Evolutionary conservation across 2,113 vertebrate species (phyloP).

Genomic region (Ariopsis seemanni): DNA sequence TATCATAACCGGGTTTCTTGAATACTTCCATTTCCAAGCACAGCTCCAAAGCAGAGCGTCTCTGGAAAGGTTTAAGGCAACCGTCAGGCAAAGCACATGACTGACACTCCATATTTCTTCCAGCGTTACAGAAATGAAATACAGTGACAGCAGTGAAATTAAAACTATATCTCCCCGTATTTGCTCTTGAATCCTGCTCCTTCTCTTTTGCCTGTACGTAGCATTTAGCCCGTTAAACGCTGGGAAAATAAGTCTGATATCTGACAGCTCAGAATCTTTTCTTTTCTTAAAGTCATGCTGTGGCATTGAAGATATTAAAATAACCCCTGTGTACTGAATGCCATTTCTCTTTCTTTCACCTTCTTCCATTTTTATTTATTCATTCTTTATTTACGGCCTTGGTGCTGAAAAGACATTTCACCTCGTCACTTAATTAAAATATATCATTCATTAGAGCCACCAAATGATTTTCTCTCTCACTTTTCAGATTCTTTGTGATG

Average conservation of each 20-base stretch:
- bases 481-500: slow-evolving; percentile 47
- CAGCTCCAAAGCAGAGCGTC: slow-evolving; percentile 9
- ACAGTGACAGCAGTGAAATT: slow-evolving; percentile 76
- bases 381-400: slow-evolving; percentile 66
- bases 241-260: slow-evolving; percentile 68
- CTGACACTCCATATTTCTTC: slow-evolving; percentile 73
- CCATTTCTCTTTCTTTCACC: slow-evolving; percentile 50
- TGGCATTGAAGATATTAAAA: slow-evolving; percentile 58
- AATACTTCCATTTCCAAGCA: background rate
- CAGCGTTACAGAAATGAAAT: slow-evolving; percentile 60
- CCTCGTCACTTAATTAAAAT: slow-evolving; percentile 75
- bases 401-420: slow-evolving; percentile 67
- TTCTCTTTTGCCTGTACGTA: slow-evolving; percentile 25
- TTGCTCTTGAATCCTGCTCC: slow-evolving; percentile 60
- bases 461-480: slow-evolving; percentile 67
- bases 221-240: slow-evolving; percentile 68
- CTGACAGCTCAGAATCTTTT: slow-evolving; percentile 68
- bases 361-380: slow-evolving; percentile 68
- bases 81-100: slow-evolving; percentile 47
- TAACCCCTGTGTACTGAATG: slow-evolving; percentile 37
- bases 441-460: slow-evolving; percentile 72
- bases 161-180: slow-evolving; percentile 73
- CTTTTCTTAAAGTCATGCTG: slow-evolving; percentile 63
- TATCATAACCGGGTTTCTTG: background rate
- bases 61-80: slow-evolving; percentile 30